phyloP scores from a whole-genome alignment of 53 echinoderm and acorn worm species.

The Astropecten irregularis region DNA sequence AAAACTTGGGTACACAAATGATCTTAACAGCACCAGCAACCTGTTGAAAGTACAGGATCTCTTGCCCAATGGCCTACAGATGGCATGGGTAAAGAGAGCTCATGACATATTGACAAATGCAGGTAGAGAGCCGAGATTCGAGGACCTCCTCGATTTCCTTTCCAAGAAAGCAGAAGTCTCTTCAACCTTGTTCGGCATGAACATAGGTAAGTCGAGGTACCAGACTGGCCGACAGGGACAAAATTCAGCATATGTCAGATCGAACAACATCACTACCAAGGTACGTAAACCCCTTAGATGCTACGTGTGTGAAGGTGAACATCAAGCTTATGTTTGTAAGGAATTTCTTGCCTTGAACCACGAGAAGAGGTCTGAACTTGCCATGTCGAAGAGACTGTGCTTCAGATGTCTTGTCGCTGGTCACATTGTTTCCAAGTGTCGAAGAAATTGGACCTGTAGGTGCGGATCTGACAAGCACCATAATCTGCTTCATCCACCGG shows the following conservation, averaged over 20 bases:
- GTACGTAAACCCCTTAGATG: slow-evolving; percentile 43
- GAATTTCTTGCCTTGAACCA: slow-evolving; percentile 34
- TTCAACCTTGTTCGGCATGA: slow-evolving; percentile 57
- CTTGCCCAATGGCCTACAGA: slow-evolving; percentile 38
- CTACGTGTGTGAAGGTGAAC: slow-evolving; percentile 45
- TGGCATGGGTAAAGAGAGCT: slow-evolving; percentile 53
- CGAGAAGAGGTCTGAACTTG: slow-evolving; percentile 31
- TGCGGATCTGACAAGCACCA: slow-evolving; percentile 55
- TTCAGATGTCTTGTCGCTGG: slow-evolving; percentile 55
- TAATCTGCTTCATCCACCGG: slow-evolving; percentile 35
- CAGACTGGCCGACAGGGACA: neutral
- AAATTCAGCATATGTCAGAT: slow-evolving; percentile 22
- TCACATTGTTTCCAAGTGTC: slow-evolving; percentile 35
- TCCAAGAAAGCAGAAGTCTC: slow-evolving; percentile 41
- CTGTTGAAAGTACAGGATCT: slow-evolving; percentile 48
- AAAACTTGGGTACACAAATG: slow-evolving; percentile 37
- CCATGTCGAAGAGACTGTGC: slow-evolving; percentile 38
- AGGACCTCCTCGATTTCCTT: slow-evolving; percentile 38
- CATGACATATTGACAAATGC: slow-evolving; percentile 39
- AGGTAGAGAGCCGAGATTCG: slow-evolving; percentile 46
- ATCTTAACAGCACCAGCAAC: slow-evolving; percentile 41
- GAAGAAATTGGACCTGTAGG: slow-evolving; percentile 48
- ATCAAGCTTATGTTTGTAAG: slow-evolving; percentile 40
- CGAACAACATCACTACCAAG: slow-evolving; percentile 46
- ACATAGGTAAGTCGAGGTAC: slow-evolving; percentile 34